A percentile compares a stretch with the other conserved stretches of the same genome.
phyloP scores from a whole-genome alignment of 2,113 vertebrate species.

The Herpailurus yagouaroundi region DNA sequence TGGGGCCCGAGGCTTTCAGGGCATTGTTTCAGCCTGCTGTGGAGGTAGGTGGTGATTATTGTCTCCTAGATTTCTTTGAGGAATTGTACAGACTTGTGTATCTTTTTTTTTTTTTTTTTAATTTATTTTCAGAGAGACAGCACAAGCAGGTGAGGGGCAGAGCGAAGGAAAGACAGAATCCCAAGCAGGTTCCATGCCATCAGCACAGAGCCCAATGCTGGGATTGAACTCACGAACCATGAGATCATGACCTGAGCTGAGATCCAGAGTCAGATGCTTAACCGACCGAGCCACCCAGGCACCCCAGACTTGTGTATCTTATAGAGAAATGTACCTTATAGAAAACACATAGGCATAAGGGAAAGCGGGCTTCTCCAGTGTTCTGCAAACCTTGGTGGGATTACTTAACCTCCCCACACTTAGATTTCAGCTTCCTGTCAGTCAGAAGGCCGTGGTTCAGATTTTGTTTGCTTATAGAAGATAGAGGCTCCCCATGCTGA shows the following conservation, averaged over 20 bases:
- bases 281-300: too few species aligned
- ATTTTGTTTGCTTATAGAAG: conserved; percentile 26
- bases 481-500: background rate
- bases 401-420: background rate
- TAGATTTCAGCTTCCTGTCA: background rate
- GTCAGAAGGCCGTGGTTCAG: background rate
- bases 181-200: too few species aligned
- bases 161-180: too few species aligned
- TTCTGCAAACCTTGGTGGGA: background rate
- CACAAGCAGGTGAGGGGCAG: too few species aligned
- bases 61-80: background rate
- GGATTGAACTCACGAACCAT: too few species aligned
- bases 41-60: background rate
- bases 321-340: background rate
- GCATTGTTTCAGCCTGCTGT: background rate
- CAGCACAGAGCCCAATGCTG: too few species aligned
- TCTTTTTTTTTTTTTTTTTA: background rate
- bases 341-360: background rate
- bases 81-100: background rate
- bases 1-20: background rate
- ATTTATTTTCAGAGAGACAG: too few species aligned
- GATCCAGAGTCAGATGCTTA: too few species aligned
- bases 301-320: background rate
- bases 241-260: too few species aligned
- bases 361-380: background rate